Evolutionary conservation across 2,888 invertebrate species (phyloP).

Genomic region (Julus scandinavius): DNA sequence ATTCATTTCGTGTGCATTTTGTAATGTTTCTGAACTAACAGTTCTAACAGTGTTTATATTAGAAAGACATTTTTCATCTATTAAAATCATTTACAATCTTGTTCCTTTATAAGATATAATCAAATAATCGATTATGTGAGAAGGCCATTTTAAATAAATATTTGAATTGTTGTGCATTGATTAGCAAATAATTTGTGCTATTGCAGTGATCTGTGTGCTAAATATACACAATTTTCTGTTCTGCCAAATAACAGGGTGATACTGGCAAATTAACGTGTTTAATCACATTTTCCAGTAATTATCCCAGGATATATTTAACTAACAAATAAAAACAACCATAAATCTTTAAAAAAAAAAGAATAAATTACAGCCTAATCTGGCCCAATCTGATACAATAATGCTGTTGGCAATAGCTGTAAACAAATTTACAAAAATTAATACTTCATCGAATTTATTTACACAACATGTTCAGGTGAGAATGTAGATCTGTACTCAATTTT

Average conservation of each 20-base stretch:
- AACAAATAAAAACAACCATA: neutral
- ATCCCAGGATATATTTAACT: neutral
- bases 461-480: constrained; percentile 5
- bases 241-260: neutral
- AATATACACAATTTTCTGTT: neutral
- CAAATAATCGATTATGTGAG: neutral
- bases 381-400: neutral
- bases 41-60: neutral
- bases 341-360: neutral
- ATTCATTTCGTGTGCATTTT: neutral
- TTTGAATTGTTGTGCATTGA: too few species aligned
- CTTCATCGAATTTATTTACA: neutral
- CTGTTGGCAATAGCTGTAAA: neutral
- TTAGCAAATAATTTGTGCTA: neutral
- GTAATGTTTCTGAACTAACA: neutral
- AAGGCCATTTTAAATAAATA: neutral
- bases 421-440: neutral
- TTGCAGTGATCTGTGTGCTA: neutral
- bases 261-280: neutral
- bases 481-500: constrained; percentile 12
- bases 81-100: constrained; percentile 20
- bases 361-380: neutral
- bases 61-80: neutral
- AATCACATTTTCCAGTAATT: neutral
- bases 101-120: neutral